These are phyloP conservation scores for Cherax quadricarinatus DNA, from an alignment of 1,140 invertebrate genomes.

Conservation along the genomic window DNA sequence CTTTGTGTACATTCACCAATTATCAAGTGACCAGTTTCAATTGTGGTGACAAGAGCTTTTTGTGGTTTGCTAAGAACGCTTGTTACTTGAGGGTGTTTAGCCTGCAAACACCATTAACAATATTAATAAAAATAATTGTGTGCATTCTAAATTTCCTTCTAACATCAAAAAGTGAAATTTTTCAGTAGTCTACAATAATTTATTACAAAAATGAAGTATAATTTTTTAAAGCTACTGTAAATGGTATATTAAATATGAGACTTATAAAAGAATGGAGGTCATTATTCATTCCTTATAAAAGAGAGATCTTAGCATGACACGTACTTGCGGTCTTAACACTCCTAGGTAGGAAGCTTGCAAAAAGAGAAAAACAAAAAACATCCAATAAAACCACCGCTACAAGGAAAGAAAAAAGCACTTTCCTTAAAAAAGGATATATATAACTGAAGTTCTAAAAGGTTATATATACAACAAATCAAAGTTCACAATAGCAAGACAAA, in stretches of 20 bases:
- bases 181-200: too few species aligned
- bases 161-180: neutral
- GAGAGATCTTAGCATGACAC: conserved; percentile 28
- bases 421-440: neutral
- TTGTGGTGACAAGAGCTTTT: conserved; percentile 92
- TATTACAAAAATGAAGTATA: too few species aligned
- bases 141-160: neutral
- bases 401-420: neutral
- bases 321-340: conserved; percentile 70
- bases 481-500: too few species aligned
- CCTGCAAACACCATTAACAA: conserved; percentile 77
- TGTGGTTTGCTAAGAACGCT: conserved; percentile 90
- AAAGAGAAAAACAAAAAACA: conserved; percentile 50
- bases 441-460: neutral
- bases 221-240: too few species aligned
- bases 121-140: neutral
- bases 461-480: too few species aligned
- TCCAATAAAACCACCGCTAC: conserved; percentile 37
- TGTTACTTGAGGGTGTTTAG: conserved; percentile 91
- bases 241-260: neutral
- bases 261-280: neutral
- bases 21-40: conserved; percentile 89
- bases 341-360: conserved; percentile 72
- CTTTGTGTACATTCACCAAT: conserved; percentile 91
- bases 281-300: conserved; percentile 7